Percentiles rank a stretch among this genome's conserved stretches.
Evolutionary conservation across 2,888 invertebrate species (phyloP).

Genomic region (Cyaniris semiargus): DNA sequence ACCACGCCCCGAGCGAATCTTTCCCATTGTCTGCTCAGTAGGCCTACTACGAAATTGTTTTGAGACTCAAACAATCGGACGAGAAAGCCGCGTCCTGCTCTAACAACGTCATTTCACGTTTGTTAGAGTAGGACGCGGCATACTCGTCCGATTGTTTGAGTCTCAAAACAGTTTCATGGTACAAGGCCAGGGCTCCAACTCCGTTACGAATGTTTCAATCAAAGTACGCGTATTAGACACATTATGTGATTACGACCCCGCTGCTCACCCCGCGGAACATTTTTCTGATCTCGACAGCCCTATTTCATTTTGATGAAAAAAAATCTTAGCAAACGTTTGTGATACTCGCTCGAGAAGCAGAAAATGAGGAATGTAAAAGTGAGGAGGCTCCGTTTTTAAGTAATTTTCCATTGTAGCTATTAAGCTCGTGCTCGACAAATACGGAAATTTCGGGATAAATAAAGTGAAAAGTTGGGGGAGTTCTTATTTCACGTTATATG

Average conservation of each 20-base stretch:
- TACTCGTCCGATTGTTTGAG: no score
- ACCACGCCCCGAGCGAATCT: constrained; percentile 52
- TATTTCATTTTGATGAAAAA: constrained; percentile 57
- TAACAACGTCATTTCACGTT: no score
- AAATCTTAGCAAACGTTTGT: constrained; percentile 59
- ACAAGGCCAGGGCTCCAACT: constrained; percentile 51
- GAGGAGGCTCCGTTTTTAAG: constrained; percentile 53
- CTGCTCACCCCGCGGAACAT: constrained; percentile 36
- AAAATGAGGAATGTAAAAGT: constrained; percentile 68
- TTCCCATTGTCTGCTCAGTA: constrained; percentile 48
- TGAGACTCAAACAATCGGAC: no score
- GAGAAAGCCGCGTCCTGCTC: no score
- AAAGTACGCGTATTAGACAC: constrained; percentile 44
- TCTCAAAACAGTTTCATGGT: no score
- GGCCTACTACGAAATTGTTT: no score
- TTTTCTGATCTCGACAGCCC: constrained; percentile 55
- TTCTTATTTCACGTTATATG: constrained; percentile 3
- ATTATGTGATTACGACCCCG: constrained; percentile 33
- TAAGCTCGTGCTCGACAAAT: constrained; percentile 42
- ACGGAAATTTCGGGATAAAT: constrained; percentile 43
- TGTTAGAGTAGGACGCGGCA: no score
- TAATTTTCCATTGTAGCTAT: constrained; percentile 50
- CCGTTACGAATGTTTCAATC: constrained; percentile 55
- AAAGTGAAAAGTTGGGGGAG: constrained; percentile 24
- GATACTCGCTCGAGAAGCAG: constrained; percentile 64